A percentile compares a stretch with the other conserved stretches of the same genome.
These are phyloP conservation scores for Teleogryllus oceanicus DNA, from an alignment of 2,888 invertebrate genomes.

Conservation along the genomic window DNA sequence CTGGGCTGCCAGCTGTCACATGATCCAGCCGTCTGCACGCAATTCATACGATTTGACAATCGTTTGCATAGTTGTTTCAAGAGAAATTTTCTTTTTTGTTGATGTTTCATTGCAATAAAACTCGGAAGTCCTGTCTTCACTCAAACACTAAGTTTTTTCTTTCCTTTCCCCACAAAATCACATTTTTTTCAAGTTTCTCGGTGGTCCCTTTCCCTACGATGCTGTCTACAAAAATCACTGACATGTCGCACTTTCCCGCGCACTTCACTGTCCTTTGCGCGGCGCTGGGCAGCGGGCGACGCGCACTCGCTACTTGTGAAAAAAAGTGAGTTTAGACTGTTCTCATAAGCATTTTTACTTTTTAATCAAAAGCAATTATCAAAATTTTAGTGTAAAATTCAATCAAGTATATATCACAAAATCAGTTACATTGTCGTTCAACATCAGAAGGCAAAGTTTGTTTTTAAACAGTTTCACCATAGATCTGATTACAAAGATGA, in stretches of 20 bases:
- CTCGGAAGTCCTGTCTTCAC: conserved; percentile 35
- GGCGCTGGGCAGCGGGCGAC: neutral
- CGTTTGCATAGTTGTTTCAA: conserved; percentile 24
- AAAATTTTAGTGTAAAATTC: conserved; percentile 39
- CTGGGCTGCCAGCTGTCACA: conserved; percentile 30
- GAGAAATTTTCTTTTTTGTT: conserved; percentile 27
- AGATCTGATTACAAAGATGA: conserved; percentile 1
- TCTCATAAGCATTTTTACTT: conserved; percentile 32
- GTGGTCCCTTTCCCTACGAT: conserved; percentile 27
- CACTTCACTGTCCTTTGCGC: conserved; percentile 21
- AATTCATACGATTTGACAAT: conserved; percentile 18
- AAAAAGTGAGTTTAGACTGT: conserved; percentile 28
- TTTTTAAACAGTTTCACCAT: conserved; percentile 30
- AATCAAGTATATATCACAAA: conserved; percentile 39
- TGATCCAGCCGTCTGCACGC: conserved; percentile 29
- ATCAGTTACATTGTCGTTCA: conserved; percentile 39
- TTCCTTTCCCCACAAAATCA: conserved; percentile 30
- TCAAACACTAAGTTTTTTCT: conserved; percentile 22
- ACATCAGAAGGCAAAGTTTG: conserved; percentile 37
- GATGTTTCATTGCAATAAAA: conserved; percentile 21
- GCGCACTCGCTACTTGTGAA: conserved; percentile 23
- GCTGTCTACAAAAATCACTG: conserved; percentile 18
- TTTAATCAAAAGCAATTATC: conserved; percentile 39
- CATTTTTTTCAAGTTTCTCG: conserved; percentile 29
- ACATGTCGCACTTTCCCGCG: neutral